Conservation (phyloP, 1,140 invertebrate species). For the Polyergus mexicanus region DNA sequence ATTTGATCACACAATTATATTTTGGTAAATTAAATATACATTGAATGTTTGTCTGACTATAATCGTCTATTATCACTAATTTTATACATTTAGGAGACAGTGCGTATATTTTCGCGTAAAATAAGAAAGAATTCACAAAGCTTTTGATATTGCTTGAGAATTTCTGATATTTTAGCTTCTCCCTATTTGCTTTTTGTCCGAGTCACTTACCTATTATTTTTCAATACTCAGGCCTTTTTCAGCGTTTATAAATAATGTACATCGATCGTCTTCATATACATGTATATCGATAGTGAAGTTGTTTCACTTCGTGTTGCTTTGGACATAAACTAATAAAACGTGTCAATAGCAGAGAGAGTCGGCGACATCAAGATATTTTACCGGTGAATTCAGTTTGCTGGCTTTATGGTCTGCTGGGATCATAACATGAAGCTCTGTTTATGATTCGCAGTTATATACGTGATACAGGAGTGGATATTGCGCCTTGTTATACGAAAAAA, state of each 20-base stretch:
- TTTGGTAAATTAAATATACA: no score
- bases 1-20: neutral
- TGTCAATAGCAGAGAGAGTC: conserved; percentile 20
- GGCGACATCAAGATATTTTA: neutral
- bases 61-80: neutral
- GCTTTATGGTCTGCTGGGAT: neutral
- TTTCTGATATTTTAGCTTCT: neutral
- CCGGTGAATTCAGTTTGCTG: neutral
- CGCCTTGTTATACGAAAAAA: neutral
- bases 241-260: neutral
- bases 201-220: neutral
- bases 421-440: neutral
- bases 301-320: conserved; percentile 10
- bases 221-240: conserved; percentile 29
- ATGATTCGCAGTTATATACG: neutral
- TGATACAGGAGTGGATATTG: neutral
- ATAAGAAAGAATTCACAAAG: neutral
- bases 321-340: conserved; percentile 50
- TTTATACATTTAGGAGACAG: neutral
- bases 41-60: no score
- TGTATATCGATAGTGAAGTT: neutral
- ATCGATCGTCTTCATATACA: conserved; percentile 15
- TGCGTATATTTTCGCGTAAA: no score
- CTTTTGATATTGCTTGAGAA: neutral
- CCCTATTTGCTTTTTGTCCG: conserved; percentile 2